Evolutionary conservation across 2,888 invertebrate species (phyloP), one percentile per base, ranked within the genome.

Genomic region (Selenia dentaria): DNA sequence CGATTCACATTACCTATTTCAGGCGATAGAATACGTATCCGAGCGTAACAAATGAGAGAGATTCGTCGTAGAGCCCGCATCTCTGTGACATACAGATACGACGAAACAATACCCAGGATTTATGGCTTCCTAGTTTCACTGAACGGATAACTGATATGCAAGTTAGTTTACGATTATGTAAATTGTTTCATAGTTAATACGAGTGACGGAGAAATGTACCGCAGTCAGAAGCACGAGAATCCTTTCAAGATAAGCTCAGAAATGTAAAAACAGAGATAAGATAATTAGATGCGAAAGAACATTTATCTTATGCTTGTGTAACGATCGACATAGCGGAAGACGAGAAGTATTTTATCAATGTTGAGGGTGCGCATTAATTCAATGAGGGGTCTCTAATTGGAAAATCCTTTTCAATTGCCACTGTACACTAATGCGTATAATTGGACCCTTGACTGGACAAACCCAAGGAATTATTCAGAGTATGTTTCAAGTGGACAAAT

Each of bases 331-430:
- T 68, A 63, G 59, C 58, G 62, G 67, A 60, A 67, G 64, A 73
- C 67, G n/a, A 68, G 65, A 69, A 64, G 70, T 70, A 70, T 76
- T 79, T 74, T 74, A 75, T 74, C 70, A 72, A 64, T 64, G 67
- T 62, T 64, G 57, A 67, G 67, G 59, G 64, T 68, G 62, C 64
- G 60, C 71, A 80, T 83, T 83, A 79, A 82, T 82, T 81, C 77
- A 73, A 79, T 62, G 74, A 52, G 71, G 71, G 64, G 62, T 51
- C 64, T 67, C 64, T 80, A 81, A 82, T 82, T 78, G 75, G 73
- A 70, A 80, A 80, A 81, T 78, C 80, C 77, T 73, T 78, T 79
- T 74, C 74, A 79, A 73, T 67, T 64, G 68, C 63, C 67, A 64
- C 67, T 70, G 66, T 68, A 28, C 37, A 48, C 41, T 41, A 77